Evolutionary conservation across 2,888 invertebrate genomes (phyloP), one percentile per base, ranked within the genome.

Genomic region (Hesperia comma): DNA sequence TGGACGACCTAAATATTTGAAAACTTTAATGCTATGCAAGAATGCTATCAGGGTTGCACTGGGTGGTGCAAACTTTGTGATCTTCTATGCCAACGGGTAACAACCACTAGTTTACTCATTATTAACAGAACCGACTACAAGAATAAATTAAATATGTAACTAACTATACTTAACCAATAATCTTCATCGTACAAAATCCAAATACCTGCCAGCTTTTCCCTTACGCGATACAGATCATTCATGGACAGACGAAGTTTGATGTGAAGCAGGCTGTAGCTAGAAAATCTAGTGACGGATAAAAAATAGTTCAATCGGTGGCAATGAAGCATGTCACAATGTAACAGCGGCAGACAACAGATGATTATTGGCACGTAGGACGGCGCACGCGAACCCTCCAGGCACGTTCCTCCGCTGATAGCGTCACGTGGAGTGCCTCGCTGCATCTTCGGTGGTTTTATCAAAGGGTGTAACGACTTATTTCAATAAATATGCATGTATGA

Each of bases 371-470:
- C 63, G 56, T 56, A 56, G 55, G 15, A 32, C 17, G 17, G 37
- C 26, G 32, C 63, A 63, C 46, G 56, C 56, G 2, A 46, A 37
- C 60, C 5, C 17, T n/a, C 33, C 0, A 46, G 37, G 37, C 63
- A 56, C 55, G 46, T 63, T 63, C 37, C 15, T n/a, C 19, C 5
- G 32, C 57, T 10, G 63, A 63, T 56, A 63, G 21, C 51, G 64
- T 41, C 64, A 63, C 63, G 57, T 57, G 57, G 57, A 49, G 8
- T 21, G 51, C 41, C 57, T 53, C 37, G 64, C 46, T 58, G 58
- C 58, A 58, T 43, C 58, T 46, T 58, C 41, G 57, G 37, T 51
- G 61, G 21, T 61, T 51, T 49, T 63, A 63, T 63, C 63, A n/a
- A 63, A 37, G 15, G 7, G 26, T 15, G 19, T 33, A n/a, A 46